Conservation (phyloP, 2,888 invertebrate species). For the Sinohyriopsis cumingii region DNA sequence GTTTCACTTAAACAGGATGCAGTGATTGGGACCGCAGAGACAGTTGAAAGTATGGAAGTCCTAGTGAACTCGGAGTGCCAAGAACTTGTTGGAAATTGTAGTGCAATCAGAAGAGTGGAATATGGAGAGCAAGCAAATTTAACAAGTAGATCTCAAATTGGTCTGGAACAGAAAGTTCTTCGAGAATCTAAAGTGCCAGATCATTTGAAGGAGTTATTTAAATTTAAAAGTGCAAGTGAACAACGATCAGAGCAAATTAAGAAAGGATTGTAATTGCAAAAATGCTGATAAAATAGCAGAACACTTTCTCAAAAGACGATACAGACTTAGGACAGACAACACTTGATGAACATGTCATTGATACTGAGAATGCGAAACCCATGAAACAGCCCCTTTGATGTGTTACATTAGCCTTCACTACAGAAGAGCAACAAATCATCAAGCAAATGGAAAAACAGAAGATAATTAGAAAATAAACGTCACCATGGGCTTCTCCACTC, state of each 20-base stretch:
- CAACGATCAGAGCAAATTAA: too few species aligned
- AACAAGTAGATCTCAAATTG: too few species aligned
- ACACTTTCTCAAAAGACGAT: background rate
- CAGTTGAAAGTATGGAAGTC: too few species aligned
- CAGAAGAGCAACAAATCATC: slow-evolving; percentile 13
- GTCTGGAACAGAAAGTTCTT: too few species aligned
- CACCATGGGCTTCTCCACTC: slow-evolving; percentile 16
- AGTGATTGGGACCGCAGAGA: too few species aligned
- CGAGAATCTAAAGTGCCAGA: too few species aligned
- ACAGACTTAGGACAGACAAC: background rate
- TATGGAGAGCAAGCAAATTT: too few species aligned
- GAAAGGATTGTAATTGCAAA: background rate
- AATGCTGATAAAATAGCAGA: background rate
- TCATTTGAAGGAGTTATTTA: background rate
- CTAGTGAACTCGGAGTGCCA: too few species aligned
- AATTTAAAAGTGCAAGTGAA: background rate
- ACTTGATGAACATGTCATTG: slow-evolving; percentile 10
- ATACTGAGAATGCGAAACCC: slow-evolving; percentile 10
- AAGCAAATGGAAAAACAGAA: slow-evolving; percentile 16
- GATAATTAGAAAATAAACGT: slow-evolving; percentile 12
- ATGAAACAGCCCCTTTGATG: slow-evolving; percentile 9
- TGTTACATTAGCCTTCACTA: slow-evolving; percentile 13
- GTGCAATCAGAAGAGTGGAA: too few species aligned
- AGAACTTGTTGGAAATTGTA: too few species aligned
- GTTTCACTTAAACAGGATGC: too few species aligned